phyloP scores from a whole-genome alignment of 2,113 vertebrate species.

The Oncorhynchus masou region DNA sequence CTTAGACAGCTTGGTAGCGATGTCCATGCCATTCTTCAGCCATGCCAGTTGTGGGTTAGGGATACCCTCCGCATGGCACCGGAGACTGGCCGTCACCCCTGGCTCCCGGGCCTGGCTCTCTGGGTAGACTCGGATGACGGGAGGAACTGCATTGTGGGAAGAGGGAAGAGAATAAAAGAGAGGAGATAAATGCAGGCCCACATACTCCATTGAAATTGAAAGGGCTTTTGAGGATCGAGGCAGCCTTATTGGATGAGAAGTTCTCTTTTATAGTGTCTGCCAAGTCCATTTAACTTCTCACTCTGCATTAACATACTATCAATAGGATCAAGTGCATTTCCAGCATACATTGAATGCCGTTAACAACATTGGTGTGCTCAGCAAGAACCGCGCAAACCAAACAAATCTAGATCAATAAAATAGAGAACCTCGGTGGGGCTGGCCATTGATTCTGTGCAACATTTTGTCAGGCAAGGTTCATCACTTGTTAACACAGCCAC shows the following conservation, averaged over 20 bases:
- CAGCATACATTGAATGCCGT: constrained; percentile 35
- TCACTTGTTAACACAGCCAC: too few species aligned
- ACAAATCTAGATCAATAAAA: constrained; percentile 61
- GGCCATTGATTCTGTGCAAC: constrained; percentile 56
- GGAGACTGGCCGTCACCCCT: constrained; percentile 92
- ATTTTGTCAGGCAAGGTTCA: constrained; percentile 45
- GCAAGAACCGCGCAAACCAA: constrained; percentile 17
- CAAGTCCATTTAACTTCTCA: constrained; percentile 34
- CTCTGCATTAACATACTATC: constrained; percentile 43
- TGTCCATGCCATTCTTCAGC: constrained; percentile 97
- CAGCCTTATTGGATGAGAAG: constrained; percentile 15
- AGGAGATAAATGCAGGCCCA: background rate
- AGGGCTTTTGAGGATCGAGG: constrained; percentile 1
- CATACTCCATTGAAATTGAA: constrained; percentile 3
- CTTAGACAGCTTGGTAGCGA: constrained; percentile 89
- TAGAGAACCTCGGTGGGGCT: constrained; percentile 33
- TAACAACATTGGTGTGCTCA: constrained; percentile 45
- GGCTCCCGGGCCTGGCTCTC: constrained; percentile 95
- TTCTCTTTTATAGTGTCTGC: constrained; percentile 26
- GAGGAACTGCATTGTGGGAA: constrained; percentile 79
- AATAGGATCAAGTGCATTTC: constrained; percentile 32
- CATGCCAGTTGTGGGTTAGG: constrained; percentile 90
- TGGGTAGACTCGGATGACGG: constrained; percentile 91
- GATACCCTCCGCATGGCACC: constrained; percentile 93
- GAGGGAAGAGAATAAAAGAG: background rate